Evolutionary conservation across 1,140 invertebrate genomes (phyloP).

Genomic region (Lepidurus apus): DNA sequence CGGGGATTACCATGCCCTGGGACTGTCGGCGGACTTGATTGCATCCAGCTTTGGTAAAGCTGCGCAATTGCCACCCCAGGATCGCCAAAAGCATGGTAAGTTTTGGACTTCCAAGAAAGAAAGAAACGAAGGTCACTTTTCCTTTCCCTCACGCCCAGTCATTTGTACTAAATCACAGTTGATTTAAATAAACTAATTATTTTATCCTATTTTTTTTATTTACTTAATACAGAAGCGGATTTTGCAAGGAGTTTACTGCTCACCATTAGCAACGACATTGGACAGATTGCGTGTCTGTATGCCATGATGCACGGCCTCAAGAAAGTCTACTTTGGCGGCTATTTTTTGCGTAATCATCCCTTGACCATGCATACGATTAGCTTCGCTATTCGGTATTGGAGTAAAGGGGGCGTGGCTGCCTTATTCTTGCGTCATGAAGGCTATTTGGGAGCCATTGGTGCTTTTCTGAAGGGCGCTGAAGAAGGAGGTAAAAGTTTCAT

Average conservation of each 20-base stretch:
- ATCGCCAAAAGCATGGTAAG: constrained; percentile 27
- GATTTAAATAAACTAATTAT: neutral
- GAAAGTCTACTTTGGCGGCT: constrained; percentile 66
- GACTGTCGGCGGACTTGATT: constrained; percentile 62
- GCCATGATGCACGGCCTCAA: constrained; percentile 60
- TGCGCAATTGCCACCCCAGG: constrained; percentile 43
- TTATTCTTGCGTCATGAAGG: constrained; percentile 71
- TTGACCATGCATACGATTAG: constrained; percentile 69
- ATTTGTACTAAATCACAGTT: too few relatives aligned
- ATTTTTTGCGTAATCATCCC: constrained; percentile 68
- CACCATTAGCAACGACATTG: constrained; percentile 71
- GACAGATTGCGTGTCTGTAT: constrained; percentile 67
- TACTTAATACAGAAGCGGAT: constrained; percentile 54
- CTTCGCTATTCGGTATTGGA: constrained; percentile 71
- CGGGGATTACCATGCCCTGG: constrained; percentile 55
- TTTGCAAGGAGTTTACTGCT: constrained; percentile 64
- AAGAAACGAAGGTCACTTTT: neutral
- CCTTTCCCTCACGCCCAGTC: neutral
- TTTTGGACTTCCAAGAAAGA: neutral
- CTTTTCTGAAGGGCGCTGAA: constrained; percentile 65
- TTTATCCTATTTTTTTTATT: constrained; percentile 23
- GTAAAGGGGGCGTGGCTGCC: constrained; percentile 62
- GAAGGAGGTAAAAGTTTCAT: constrained; percentile 48
- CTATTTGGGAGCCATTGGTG: constrained; percentile 70
- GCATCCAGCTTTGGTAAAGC: constrained; percentile 72